Evolutionary conservation across 2,797 vertebrate genomes (phyloP), one percentile per base, ranked within the genome.

Genomic region (Dryobates pubescens): DNA sequence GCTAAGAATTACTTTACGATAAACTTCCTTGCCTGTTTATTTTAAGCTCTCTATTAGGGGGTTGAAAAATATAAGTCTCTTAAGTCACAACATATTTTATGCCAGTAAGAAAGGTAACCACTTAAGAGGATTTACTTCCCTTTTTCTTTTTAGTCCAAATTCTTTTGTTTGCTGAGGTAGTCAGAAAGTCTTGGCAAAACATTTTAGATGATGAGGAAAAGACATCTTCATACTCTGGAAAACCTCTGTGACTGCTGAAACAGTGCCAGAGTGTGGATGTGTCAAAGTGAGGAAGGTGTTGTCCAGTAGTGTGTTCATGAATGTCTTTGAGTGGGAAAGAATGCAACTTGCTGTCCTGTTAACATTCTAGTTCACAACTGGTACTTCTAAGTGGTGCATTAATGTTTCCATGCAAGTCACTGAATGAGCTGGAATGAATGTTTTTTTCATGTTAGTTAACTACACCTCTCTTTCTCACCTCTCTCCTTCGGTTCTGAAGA

Each of bases 401-500:
- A 71, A 3, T 72, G 83, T 73, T 89, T 75, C 58, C 7, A 0
- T 90, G 12, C 32, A 10, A 76, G 82, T 43, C 53, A 57, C 43
- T 71, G 7, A 65, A 65, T 75, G 77, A 38, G 62, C 71, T 87
- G 2, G 23, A 90, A 51, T 45, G 15, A 13, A 10, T 38, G 36
- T 38, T 13, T 76, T 19, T 36, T 18, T 27, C 12, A 14, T 79
- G 71, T 84, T 61, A 63, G 20, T 87, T 49, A 87, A 84, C 72
- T 36, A 17, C 49, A 20, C 0, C 0, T 61, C 9, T 47, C 82
- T 81, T 51, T 74, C 69, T 95, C 38, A 53, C 38, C 65, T 92
- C 88, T 91, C 38, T 90, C 32, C 18, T 92, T 95, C 85, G 92
- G 9, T 56, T 95, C 78, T 95, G 43, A 97, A 99, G 99, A 98